phyloP scores from a whole-genome alignment of 2,888 invertebrate species.

The Nesidiocoris tenuis region DNA sequence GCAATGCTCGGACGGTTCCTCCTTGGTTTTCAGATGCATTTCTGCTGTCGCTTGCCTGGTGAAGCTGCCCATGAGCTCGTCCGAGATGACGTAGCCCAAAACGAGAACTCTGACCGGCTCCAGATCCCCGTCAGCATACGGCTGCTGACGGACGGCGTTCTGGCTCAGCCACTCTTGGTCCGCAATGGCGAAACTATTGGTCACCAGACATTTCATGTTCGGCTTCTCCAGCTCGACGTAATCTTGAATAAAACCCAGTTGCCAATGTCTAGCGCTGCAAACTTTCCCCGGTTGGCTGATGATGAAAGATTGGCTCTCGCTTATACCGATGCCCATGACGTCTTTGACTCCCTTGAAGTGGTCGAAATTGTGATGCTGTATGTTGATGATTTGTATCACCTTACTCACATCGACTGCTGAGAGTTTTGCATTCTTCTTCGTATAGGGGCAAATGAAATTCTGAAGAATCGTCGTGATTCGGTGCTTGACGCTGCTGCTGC shows the following conservation, averaged over 20 bases:
- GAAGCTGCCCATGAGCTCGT: conserved; percentile 37
- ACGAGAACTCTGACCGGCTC: conserved; percentile 14
- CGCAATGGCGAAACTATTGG: conserved; percentile 34
- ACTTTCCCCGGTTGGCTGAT: conserved; percentile 2
- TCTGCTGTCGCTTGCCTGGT: conserved; percentile 19
- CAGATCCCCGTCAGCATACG: not conserved
- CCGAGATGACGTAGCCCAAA: conserved; percentile 31
- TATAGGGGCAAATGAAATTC: conserved; percentile 35
- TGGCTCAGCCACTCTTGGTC: conserved; percentile 16
- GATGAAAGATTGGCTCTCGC: conserved; percentile 33
- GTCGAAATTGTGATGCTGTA: conserved; percentile 33
- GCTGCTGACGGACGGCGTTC: not conserved
- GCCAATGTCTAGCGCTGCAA: conserved; percentile 19
- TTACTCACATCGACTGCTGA: conserved; percentile 14
- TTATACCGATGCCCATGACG: conserved; percentile 23
- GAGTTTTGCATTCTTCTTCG: conserved; percentile 26
- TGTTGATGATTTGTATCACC: conserved; percentile 33
- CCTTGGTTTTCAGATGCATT: conserved; percentile 26
- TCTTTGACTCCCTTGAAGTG: conserved; percentile 33
- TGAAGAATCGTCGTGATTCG: conserved; percentile 17
- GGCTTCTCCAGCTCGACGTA: not conserved
- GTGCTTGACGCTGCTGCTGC: not conserved
- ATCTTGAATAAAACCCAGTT: conserved; percentile 4
- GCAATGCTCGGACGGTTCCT: conserved; percentile 32
- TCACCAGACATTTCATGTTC: conserved; percentile 28